phyloP scores from a whole-genome alignment of 2,797 vertebrate genomes.

The Nannoperca obscura region DNA sequence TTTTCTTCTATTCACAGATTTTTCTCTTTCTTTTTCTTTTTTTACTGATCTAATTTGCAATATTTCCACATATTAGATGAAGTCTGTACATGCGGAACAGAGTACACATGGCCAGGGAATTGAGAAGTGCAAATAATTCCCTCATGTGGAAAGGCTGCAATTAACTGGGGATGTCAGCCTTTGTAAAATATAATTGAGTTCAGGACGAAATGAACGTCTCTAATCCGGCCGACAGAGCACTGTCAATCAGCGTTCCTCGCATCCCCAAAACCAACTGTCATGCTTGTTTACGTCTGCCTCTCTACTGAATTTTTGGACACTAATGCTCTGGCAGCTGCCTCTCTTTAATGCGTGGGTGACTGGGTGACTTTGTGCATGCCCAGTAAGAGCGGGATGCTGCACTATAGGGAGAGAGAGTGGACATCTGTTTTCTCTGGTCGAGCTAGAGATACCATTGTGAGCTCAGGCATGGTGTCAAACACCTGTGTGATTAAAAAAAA shows the following conservation, averaged over 20 bases:
- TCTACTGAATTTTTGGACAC: constrained; percentile 73
- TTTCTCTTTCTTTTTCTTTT: constrained; percentile 12
- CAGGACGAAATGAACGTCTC: constrained; percentile 86
- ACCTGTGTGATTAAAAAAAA: constrained; percentile 62
- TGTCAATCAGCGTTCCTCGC: constrained; percentile 84
- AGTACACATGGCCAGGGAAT: constrained; percentile 85
- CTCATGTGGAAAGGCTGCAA: constrained; percentile 88
- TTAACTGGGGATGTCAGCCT: constrained; percentile 90
- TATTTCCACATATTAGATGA: constrained; percentile 83
- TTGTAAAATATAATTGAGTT: constrained; percentile 91
- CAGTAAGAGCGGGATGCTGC: constrained; percentile 53
- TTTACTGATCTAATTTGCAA: constrained; percentile 82
- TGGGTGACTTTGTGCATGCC: constrained; percentile 61
- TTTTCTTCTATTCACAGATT: constrained; percentile 38
- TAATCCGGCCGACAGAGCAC: constrained; percentile 86
- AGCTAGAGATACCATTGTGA: constrained; percentile 64
- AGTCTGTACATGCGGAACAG: constrained; percentile 81
- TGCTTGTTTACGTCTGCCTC: constrained; percentile 82
- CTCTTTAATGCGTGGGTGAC: constrained; percentile 74
- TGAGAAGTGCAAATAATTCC: constrained; percentile 88
- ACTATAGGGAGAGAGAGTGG: constrained; percentile 55
- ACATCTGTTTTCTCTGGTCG: constrained; percentile 74
- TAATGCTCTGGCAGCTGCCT: constrained; percentile 79
- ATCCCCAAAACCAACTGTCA: constrained; percentile 82
- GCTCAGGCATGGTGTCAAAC: constrained; percentile 68